These are phyloP conservation scores for Myiozetetes cayanensis DNA, from an alignment of 2,113 vertebrate genomes.

Conservation along the genomic window DNA sequence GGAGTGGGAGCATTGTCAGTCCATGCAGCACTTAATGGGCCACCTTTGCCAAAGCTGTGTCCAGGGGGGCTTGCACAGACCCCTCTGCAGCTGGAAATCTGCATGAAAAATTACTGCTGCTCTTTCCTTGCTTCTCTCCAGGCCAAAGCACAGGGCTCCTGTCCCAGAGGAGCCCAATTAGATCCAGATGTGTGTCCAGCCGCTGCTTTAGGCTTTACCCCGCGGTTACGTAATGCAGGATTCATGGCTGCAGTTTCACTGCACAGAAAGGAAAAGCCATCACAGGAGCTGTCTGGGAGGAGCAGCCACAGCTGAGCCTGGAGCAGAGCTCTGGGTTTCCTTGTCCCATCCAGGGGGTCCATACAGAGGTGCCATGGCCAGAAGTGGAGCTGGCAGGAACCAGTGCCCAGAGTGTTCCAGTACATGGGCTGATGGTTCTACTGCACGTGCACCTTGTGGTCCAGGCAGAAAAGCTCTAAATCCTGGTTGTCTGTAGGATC, in stretches of 20 bases:
- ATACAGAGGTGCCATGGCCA: neutral
- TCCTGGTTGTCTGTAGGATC: neutral
- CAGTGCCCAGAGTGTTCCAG: neutral
- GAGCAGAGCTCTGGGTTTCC: neutral
- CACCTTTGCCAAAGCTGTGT: neutral
- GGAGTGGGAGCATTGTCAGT: neutral
- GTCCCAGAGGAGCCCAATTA: neutral
- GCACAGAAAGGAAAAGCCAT: neutral
- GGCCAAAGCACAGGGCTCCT: neutral
- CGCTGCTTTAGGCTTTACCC: neutral
- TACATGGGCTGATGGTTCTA: fast-evolving
- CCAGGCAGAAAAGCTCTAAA: neutral
- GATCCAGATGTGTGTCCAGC: constrained; percentile 48
- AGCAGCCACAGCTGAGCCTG: fast-evolving
- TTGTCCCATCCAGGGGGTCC: neutral
- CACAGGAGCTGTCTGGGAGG: neutral
- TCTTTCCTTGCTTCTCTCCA: constrained; percentile 14
- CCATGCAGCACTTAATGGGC: fast-evolving
- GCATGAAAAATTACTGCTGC: constrained; percentile 5
- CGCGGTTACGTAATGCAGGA: neutral
- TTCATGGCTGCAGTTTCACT: neutral
- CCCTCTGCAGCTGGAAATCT: neutral
- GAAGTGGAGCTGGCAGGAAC: too few species aligned
- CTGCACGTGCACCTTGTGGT: neutral
- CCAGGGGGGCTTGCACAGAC: neutral